phyloP scores from a whole-genome alignment of 2,888 invertebrate genomes.

The Drosophila pseudotakahashii region DNA sequence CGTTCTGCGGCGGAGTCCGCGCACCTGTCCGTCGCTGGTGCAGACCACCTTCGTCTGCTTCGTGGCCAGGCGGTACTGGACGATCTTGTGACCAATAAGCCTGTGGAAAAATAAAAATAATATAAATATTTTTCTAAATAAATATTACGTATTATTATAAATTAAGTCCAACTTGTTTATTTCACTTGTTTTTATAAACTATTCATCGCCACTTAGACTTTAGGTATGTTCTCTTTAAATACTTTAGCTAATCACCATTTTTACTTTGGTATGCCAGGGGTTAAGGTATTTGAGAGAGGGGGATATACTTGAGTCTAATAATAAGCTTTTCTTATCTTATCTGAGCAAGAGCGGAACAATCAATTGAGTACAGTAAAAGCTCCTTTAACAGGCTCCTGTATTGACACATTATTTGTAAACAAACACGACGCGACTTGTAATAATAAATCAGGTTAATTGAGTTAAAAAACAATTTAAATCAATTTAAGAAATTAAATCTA shows the following conservation, averaged over 20 bases:
- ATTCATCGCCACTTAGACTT: background rate
- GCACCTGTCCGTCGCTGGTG: slow-evolving; percentile 75
- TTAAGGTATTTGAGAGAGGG: background rate
- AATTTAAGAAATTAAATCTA: too few species aligned
- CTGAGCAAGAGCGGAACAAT: slow-evolving; percentile 6
- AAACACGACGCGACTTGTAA: background rate
- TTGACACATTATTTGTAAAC: background rate
- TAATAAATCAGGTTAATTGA: too few species aligned
- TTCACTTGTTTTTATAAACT: background rate
- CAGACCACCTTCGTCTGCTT: slow-evolving; percentile 65
- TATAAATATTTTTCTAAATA: background rate
- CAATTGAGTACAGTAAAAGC: background rate
- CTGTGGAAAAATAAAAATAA: slow-evolving; percentile 39
- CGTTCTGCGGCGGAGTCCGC: slow-evolving; percentile 72
- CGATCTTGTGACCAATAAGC: slow-evolving; percentile 68
- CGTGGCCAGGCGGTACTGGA: slow-evolving; percentile 74
- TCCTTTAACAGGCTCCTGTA: background rate
- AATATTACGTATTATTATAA: too few species aligned
- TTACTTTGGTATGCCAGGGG: background rate
- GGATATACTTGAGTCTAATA: background rate
- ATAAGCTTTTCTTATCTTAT: slow-evolving; percentile 51
- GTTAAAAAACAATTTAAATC: too few species aligned
- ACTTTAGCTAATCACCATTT: background rate
- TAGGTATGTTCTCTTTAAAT: too few species aligned
- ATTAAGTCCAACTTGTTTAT: too few species aligned